Percentiles rank a stretch among this genome's conserved stretches.
Conservation (phyloP, 2,113 vertebrate species). For the Dolichallabes microphthalmus region DNA sequence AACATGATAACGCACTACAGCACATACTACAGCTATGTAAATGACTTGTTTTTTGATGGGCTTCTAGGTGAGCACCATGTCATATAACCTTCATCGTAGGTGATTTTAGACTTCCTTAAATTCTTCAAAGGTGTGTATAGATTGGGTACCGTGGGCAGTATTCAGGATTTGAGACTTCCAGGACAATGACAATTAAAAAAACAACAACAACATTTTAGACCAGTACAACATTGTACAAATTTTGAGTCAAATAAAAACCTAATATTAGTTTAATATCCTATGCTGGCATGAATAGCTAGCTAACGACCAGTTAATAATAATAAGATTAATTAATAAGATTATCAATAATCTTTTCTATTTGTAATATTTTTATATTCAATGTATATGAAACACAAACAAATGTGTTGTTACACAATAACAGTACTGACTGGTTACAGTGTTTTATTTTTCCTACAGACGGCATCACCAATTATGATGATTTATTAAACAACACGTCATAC, state of each 20-base stretch:
- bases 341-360: background rate
- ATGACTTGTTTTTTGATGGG: background rate
- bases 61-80: background rate
- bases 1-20: background rate
- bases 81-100: background rate
- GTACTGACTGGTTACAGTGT: background rate
- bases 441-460: background rate
- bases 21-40: background rate
- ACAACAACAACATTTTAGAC: background rate
- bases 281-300: background rate
- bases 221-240: background rate
- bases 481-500: background rate
- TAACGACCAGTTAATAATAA: background rate
- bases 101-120: no score
- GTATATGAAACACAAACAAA: background rate
- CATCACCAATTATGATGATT: background rate
- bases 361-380: background rate
- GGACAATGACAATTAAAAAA: background rate
- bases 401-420: background rate
- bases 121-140: background rate
- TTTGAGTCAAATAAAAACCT: background rate
- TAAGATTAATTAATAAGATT: background rate
- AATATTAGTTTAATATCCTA: background rate
- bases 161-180: background rate
- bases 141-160: background rate